Percentiles rank a stretch among this genome's conserved stretches.
Evolutionary conservation across 2,797 vertebrate genomes (phyloP).

Genomic region (Lemur catta): DNA sequence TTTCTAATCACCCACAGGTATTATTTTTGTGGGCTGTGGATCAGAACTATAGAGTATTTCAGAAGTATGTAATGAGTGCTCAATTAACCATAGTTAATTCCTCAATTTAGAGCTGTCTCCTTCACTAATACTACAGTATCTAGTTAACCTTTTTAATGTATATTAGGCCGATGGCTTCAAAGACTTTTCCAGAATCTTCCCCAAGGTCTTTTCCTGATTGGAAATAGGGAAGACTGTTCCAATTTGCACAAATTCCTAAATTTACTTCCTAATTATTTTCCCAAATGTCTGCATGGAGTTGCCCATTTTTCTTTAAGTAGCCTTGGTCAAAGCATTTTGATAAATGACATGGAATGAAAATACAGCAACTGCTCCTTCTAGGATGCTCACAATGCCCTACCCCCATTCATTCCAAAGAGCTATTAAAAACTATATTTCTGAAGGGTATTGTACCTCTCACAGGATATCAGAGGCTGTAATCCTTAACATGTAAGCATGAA

Average conservation of each 20-base stretch:
- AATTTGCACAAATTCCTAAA: slow-evolving; percentile 32
- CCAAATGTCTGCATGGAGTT: background rate
- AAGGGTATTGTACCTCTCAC: background rate
- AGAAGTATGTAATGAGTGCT: slow-evolving; percentile 26
- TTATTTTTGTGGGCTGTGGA: slow-evolving; percentile 22
- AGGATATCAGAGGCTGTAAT: background rate
- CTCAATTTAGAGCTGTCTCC: background rate
- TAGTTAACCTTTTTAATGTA: slow-evolving; percentile 25
- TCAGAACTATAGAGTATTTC: slow-evolving; percentile 48
- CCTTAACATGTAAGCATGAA: background rate
- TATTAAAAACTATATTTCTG: background rate
- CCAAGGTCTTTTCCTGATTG: background rate
- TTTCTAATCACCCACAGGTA: background rate
- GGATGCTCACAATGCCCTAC: background rate
- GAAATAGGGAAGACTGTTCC: background rate
- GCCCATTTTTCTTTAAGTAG: slow-evolving; percentile 34
- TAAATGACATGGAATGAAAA: slow-evolving; percentile 54
- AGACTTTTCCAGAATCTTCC: slow-evolving; percentile 35
- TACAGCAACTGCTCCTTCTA: background rate
- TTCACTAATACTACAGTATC: background rate
- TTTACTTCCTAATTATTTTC: slow-evolving; percentile 48
- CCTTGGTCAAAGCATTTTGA: slow-evolving; percentile 61
- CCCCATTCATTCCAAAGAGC: background rate
- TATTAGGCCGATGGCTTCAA: slow-evolving; percentile 2
- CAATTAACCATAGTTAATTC: slow-evolving; percentile 21